These are phyloP conservation scores for Acleris sparsana DNA, from an alignment of 2,888 invertebrate species.

Conservation along the genomic window DNA sequence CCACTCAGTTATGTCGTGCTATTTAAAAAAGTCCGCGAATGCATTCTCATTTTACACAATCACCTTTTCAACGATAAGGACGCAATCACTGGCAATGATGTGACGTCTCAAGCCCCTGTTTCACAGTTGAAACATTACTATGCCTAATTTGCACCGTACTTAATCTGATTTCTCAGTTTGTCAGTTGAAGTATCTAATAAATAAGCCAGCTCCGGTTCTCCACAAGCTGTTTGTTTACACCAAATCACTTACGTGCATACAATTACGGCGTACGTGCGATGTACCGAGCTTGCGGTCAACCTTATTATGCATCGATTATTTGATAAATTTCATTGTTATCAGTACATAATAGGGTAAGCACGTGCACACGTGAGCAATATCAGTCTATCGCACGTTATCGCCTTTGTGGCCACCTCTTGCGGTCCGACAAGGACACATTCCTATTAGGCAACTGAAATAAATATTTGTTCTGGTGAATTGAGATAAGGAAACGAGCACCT, in stretches of 20 bases:
- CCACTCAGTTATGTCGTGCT: no score
- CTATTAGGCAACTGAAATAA: conserved; percentile 14
- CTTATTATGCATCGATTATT: conserved; percentile 71
- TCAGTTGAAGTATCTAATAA: background rate
- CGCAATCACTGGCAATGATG: no score
- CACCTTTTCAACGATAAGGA: no score
- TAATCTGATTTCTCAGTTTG: background rate
- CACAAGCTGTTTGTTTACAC: background rate
- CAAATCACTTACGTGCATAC: conserved; percentile 1
- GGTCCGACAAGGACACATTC: conserved; percentile 34
- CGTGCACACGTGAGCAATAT: conserved; percentile 51
- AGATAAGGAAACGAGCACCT: conserved; percentile 23
- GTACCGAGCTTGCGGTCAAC: conserved; percentile 39
- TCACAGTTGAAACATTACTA: background rate
- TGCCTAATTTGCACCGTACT: background rate
- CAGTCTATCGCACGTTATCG: conserved; percentile 37
- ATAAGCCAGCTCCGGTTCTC: background rate
- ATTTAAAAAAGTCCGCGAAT: no score
- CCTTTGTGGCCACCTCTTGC: conserved; percentile 33
- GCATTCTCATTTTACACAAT: no score
- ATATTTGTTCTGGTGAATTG: conserved; percentile 14
- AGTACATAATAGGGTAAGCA: conserved; percentile 53
- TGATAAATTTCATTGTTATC: conserved; percentile 69
- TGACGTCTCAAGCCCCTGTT: no score
- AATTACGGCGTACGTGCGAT: conserved; percentile 17